A percentile compares a stretch with the other conserved stretches of the same genome.
phyloP scores from a whole-genome alignment of 2,113 vertebrate species.

The Gymnarchus niloticus region DNA sequence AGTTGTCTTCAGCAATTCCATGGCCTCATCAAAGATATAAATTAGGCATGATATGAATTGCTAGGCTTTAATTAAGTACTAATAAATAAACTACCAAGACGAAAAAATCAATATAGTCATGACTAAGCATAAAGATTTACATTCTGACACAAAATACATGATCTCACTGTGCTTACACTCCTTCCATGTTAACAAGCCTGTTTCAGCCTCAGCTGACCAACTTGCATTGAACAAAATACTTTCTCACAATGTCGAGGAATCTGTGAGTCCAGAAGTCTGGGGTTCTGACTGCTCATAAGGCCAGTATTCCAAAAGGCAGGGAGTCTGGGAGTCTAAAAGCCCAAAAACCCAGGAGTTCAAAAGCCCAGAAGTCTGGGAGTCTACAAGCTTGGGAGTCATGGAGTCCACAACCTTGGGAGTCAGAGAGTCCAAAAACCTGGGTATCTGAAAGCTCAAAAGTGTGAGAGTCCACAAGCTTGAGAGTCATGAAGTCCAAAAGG shows the following conservation, averaged over 20 bases:
- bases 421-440: too few species aligned
- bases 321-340: too few species aligned
- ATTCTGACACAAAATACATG: background rate
- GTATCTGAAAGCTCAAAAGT: too few species aligned
- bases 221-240: background rate
- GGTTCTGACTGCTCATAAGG: too few species aligned
- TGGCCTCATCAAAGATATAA: background rate
- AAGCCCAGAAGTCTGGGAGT: too few species aligned
- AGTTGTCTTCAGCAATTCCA: background rate
- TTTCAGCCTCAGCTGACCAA: background rate
- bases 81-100: background rate
- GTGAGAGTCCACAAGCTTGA: too few species aligned
- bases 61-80: background rate
- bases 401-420: too few species aligned
- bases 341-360: too few species aligned
- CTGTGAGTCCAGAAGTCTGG: background rate
- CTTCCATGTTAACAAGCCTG: background rate
- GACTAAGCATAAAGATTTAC: background rate
- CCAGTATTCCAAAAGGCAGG: too few species aligned
- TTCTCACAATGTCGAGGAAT: background rate
- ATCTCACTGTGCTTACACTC: background rate
- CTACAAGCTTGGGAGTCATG: too few species aligned
- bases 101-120: conserved; percentile 2
- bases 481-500: too few species aligned
- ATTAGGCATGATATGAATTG: background rate